A percentile compares a stretch with the other conserved stretches of the same genome.
Conservation (phyloP, 1,140 invertebrate genomes). For the Bicyclus anynana region DNA sequence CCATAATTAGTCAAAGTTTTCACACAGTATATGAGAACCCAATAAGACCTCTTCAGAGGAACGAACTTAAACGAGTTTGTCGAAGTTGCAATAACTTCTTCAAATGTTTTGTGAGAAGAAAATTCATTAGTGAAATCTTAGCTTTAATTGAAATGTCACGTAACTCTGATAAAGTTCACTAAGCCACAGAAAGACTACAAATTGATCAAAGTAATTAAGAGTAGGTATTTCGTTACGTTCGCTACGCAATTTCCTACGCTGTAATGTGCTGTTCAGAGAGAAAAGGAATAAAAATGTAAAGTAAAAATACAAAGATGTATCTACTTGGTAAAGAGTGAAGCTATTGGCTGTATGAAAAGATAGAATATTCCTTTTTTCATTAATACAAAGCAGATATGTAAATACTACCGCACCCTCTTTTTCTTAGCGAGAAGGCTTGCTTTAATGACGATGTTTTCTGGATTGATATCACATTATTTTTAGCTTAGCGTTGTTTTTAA, state of each 20-base stretch:
- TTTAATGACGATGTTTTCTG: too few relatives aligned
- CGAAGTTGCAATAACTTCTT: too few relatives aligned
- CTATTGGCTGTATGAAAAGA: too few relatives aligned
- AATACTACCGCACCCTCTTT: too few relatives aligned
- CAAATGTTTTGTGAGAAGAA: slow-evolving; percentile 33
- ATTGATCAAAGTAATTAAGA: background rate
- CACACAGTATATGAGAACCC: background rate
- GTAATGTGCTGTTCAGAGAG: background rate
- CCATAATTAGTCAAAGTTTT: slow-evolving; percentile 26
- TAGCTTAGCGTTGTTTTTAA: too few relatives aligned
- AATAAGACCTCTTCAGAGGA: slow-evolving; percentile 25
- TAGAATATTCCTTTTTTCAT: too few relatives aligned
- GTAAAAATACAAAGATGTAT: too few relatives aligned
- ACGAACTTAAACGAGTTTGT: slow-evolving; percentile 34
- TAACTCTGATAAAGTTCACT: slow-evolving; percentile 22
- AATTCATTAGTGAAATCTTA: slow-evolving; percentile 44
- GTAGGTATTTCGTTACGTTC: background rate
- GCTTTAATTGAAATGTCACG: slow-evolving; percentile 56
- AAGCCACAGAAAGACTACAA: slow-evolving; percentile 15
- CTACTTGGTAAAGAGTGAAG: too few relatives aligned
- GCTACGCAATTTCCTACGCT: background rate
- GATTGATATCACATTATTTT: too few relatives aligned
- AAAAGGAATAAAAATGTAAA: too few relatives aligned
- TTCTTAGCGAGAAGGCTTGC: too few relatives aligned
- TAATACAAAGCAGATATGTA: too few relatives aligned